Conservation (phyloP, 2,888 invertebrate genomes). For the Rotaria sp. region DNA sequence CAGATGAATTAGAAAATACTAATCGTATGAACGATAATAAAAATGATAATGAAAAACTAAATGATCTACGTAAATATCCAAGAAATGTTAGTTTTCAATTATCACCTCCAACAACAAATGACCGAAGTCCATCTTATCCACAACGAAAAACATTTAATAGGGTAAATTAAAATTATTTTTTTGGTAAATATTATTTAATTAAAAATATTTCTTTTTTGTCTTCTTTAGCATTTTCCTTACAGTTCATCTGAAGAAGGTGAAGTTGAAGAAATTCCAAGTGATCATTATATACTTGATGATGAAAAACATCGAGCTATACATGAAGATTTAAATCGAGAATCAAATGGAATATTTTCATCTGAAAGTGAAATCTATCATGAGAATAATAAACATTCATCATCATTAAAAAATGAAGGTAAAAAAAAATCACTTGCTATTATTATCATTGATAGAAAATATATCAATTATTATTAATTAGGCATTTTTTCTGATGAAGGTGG, state of each 20-base stretch:
- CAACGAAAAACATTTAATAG: neutral
- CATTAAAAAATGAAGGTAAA: constrained; percentile 14
- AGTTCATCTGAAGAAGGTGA: constrained; percentile 23
- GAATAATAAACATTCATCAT: neutral
- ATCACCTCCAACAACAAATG: neutral
- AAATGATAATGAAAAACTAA: neutral
- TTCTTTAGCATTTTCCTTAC: neutral
- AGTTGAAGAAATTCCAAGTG: constrained; percentile 23
- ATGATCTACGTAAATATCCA: neutral
- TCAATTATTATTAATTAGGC: neutral
- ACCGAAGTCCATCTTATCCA: neutral
- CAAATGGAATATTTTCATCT: neutral
- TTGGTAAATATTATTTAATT: no score
- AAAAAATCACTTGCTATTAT: neutral
- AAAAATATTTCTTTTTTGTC: neutral
- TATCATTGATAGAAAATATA: neutral
- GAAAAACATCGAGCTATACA: constrained; percentile 23
- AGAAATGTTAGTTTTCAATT: neutral
- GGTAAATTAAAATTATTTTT: neutral
- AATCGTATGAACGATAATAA: neutral
- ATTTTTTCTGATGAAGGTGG: constrained; percentile 22
- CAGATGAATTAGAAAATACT: neutral
- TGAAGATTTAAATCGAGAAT: constrained; percentile 16
- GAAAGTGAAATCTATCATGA: constrained; percentile 25
- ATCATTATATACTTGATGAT: neutral